Evolutionary conservation across 2,797 vertebrate species (phyloP).

Genomic region (Sternotherus odoratus): DNA sequence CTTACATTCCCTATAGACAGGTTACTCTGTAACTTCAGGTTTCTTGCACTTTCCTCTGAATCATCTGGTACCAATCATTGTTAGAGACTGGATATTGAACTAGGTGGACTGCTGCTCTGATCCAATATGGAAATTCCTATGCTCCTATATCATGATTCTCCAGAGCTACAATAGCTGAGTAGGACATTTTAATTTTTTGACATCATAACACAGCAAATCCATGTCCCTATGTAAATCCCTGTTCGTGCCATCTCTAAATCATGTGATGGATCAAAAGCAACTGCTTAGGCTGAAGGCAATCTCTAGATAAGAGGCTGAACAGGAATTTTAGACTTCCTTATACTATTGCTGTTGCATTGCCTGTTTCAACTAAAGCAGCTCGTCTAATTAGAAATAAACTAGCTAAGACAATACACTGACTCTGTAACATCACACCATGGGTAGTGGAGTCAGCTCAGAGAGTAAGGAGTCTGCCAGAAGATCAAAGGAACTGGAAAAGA

Average conservation of each 20-base stretch:
- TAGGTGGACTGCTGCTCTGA: accelerated
- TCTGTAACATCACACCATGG: slow-evolving; percentile 65
- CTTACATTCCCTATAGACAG: background rate
- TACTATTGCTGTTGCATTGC: background rate
- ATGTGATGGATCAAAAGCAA: slow-evolving; percentile 48
- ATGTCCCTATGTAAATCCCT: slow-evolving; percentile 47
- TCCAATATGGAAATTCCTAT: background rate
- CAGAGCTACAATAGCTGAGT: background rate
- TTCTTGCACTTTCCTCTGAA: background rate
- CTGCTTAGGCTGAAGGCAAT: slow-evolving; percentile 49
- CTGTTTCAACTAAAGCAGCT: background rate
- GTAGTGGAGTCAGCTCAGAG: slow-evolving; percentile 77
- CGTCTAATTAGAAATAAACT: background rate
- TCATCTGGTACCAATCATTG: accelerated
- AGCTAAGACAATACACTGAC: background rate
- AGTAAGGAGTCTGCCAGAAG: slow-evolving; percentile 78
- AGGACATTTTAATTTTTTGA: slow-evolving; percentile 27
- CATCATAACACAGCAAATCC: background rate
- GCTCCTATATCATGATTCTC: background rate
- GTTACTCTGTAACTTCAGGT: background rate
- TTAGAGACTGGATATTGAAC: background rate
- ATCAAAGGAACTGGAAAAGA: slow-evolving; percentile 82
- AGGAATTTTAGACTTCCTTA: background rate
- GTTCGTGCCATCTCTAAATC: background rate
- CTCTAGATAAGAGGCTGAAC: background rate